phyloP scores from a whole-genome alignment of 2,888 invertebrate species.

The Sarcophaga variegata region DNA sequence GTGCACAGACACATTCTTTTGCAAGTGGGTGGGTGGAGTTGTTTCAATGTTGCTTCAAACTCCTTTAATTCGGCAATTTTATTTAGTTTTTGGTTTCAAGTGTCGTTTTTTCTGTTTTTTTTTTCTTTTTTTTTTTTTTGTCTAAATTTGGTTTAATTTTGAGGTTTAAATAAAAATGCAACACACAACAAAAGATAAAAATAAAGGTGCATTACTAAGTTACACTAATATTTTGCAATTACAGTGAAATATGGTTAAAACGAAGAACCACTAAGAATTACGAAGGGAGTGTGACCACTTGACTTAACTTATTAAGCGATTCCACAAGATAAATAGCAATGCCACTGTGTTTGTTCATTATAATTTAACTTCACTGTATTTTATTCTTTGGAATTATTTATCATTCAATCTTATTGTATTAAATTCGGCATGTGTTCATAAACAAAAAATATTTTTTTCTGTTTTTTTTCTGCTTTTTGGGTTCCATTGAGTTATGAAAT shows the following conservation, averaged over 20 bases:
- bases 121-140: background rate
- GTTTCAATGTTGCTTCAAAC: constrained; percentile 43
- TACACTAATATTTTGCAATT: constrained; percentile 58
- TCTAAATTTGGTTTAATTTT: constrained; percentile 33
- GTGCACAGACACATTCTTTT: constrained; percentile 49
- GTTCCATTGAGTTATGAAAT: constrained; percentile 8
- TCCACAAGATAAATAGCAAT: no score
- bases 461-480: background rate
- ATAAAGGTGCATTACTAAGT: constrained; percentile 29
- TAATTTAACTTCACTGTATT: no score
- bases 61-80: constrained; percentile 38
- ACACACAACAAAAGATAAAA: background rate
- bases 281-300: no score
- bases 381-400: constrained; percentile 56
- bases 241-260: background rate
- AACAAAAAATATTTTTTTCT: background rate
- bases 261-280: no score
- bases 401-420: constrained; percentile 63
- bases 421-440: constrained; percentile 22
- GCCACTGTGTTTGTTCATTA: no score
- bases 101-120: background rate
- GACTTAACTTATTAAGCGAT: no score
- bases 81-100: background rate
- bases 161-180: constrained; percentile 34
- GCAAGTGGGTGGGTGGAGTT: constrained; percentile 63